phyloP scores from a whole-genome alignment of 2,888 invertebrate genomes.

The Charanyca ferruginea region DNA sequence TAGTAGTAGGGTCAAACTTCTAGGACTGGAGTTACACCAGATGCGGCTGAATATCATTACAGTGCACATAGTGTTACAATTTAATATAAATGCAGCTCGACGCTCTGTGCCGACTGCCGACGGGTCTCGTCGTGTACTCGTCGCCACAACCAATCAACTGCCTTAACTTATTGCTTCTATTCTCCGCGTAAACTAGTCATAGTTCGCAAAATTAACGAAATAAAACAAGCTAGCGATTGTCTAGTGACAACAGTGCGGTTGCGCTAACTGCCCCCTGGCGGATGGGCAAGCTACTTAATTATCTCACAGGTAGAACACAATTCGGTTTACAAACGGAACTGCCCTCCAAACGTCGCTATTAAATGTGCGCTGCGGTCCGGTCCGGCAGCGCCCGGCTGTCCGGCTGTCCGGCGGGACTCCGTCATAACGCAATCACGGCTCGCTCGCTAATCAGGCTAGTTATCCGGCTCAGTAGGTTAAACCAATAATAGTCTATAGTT shows the following conservation, averaged over 20 bases:
- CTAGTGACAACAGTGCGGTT: constrained; percentile 1
- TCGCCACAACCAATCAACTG: not conserved
- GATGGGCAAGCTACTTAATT: constrained; percentile 5
- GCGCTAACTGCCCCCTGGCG: not conserved
- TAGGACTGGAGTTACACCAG: constrained; percentile 1
- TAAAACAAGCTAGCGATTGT: constrained; percentile 5
- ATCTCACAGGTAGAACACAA: constrained; percentile 17
- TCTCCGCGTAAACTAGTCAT: not conserved
- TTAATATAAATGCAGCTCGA: constrained; percentile 13
- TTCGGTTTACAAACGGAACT: constrained; percentile 41
- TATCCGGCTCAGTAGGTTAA: constrained; percentile 17
- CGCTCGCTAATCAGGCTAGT: constrained; percentile 19
- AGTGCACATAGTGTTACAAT: not conserved
- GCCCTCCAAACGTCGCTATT: constrained; percentile 15
- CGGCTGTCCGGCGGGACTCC: constrained; percentile 25
- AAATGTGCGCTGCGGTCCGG: constrained; percentile 13
- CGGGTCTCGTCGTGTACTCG: not conserved
- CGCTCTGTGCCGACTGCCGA: not conserved
- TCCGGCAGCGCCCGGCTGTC: no score
- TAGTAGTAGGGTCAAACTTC: no score
- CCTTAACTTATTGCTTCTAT: constrained; percentile 9
- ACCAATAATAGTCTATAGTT: constrained; percentile 32
- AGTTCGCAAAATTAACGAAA: not conserved
- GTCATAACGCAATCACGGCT: constrained; percentile 16
- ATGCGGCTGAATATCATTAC: constrained; percentile 18